Base-by-base conservation (phyloP, 1,140 invertebrate species). In the Orchesella cincta region DNA sequence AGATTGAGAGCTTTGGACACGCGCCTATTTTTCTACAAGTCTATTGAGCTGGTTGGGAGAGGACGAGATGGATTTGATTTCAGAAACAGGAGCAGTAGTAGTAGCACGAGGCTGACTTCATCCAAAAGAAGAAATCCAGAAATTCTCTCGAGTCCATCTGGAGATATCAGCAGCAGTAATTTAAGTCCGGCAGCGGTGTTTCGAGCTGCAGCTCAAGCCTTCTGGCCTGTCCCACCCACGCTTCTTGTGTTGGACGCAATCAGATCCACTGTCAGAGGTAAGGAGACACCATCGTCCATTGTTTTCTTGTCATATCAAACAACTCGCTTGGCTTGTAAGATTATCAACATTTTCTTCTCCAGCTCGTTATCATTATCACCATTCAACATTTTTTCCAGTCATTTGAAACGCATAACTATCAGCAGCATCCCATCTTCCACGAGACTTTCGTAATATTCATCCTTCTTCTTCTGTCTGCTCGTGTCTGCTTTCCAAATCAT, bases 161-260 rank as follows among this genome's bases (percentile, higher is more conserved):
- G 3, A 1, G 8, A 1, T 12, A 8, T 28, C 33, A 54, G n/a
- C 23, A 71, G 36, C 16, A 28, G 67, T 57, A 67, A 31, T 29
- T 31, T 12, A 14, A 14, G 12, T 29, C 23, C 62, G 5, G 5
- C 31, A 2, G 12, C 33, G 8, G 28, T 29, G 33, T 67, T 67
- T 31, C 62, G 14, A 31, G 3, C 62, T n/a, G 2, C 62, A 31
- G 62, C 62, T 3, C 80, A 79, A 70, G 75, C 78, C n/a, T 54
- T 77, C n/a, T 71, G 76, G 57, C 80, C 80, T n/a, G 64, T 81
- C 2, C 78, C 80, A 26, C 80, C 80, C 52, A 79, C 78, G n/a
- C 73, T 81, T 1, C 23, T 34, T 2, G 74, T 81, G 14, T 51
- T 81, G 1, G 75, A 76, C 64, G 74, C 73, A 57, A 76, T 81